Conservation (phyloP, 2,113 vertebrate species). For the Chrysochloris asiatica region DNA sequence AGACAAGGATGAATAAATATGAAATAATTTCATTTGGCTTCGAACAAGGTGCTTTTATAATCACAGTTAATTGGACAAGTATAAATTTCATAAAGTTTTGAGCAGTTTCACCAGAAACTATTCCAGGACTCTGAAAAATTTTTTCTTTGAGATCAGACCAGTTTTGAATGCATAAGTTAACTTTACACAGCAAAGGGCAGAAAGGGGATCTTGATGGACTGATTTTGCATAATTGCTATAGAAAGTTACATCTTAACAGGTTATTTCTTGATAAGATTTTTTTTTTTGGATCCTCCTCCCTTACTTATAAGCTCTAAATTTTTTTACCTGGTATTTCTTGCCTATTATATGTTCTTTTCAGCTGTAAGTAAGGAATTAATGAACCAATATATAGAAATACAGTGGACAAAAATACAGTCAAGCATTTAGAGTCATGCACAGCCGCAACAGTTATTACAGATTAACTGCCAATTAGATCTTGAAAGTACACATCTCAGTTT, state of each 20-base stretch:
- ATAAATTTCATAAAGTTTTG: conserved; percentile 20
- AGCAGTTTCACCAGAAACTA: neutral
- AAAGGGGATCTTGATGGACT: neutral
- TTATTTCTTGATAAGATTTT: conserved; percentile 52
- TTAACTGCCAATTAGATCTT: conserved; percentile 24
- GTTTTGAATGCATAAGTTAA: conserved; percentile 38
- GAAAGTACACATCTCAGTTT: neutral
- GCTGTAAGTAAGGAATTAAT: neutral
- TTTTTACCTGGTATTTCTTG: conserved; percentile 2
- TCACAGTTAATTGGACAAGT: neutral
- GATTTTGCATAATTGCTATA: conserved; percentile 2
- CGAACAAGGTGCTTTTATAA: neutral
- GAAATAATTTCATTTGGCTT: neutral
- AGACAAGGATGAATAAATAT: neutral
- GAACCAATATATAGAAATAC: neutral
- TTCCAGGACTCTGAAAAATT: conserved; percentile 3
- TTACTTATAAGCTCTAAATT: neutral
- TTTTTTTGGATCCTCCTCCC: neutral
- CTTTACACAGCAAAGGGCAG: neutral
- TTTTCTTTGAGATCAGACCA: neutral
- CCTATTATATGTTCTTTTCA: neutral
- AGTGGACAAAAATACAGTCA: neutral
- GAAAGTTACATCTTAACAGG: conserved; percentile 41
- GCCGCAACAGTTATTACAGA: neutral
- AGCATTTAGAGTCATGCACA: neutral